Evolutionary conservation across 2,113 vertebrate genomes (phyloP), one percentile per base, ranked within the genome.

Genomic region (Cavia aperea): DNA sequence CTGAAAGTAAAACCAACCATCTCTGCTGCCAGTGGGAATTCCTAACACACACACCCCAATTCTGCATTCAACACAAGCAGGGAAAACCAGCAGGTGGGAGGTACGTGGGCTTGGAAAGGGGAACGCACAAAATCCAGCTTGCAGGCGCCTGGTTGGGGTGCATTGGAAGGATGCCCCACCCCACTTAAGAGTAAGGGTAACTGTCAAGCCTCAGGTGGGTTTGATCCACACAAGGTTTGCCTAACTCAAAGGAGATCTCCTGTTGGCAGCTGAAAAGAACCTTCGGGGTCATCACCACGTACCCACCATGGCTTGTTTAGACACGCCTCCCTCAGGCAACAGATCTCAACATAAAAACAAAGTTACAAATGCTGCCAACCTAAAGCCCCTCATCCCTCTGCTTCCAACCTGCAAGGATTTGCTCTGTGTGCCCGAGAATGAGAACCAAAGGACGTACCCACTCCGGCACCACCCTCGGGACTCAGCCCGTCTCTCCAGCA

Each of bases 381-480:
- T 72, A 92, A 90, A 7, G 91, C 75, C 5, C 33, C 81, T n/a
- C 23, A 21, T 68, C 65, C 68, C n/a, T 36, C 88, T 79, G 82
- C 29, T 81, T 85, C 12, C 23, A 86, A 54, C 58, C 81, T 77
- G 46, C 92, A 89, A 93, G 26, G 21, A 60, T 81, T 90, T 51
- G 14, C 86, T 87, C 54, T 87, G 29, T 83, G 88, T 83, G 21
- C 21, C 56, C n/a, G 87, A 70, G 56, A 91, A 95, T 33, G 87
- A 70, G 56, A 91, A 95, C 39, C 15, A 23, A 66, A 84, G 73
- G 56, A 88, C 54, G 85, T 19, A 10, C 56, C 78, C 77, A 90
- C 73, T 77, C 91, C 86, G 31, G 87, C 1, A n/a, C 46, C 62
- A 0, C 1, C 14, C 23, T 93, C 85, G 39, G 72, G 46, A 81